Conservation (phyloP, 2,888 invertebrate species). For the Meteorus colon region DNA sequence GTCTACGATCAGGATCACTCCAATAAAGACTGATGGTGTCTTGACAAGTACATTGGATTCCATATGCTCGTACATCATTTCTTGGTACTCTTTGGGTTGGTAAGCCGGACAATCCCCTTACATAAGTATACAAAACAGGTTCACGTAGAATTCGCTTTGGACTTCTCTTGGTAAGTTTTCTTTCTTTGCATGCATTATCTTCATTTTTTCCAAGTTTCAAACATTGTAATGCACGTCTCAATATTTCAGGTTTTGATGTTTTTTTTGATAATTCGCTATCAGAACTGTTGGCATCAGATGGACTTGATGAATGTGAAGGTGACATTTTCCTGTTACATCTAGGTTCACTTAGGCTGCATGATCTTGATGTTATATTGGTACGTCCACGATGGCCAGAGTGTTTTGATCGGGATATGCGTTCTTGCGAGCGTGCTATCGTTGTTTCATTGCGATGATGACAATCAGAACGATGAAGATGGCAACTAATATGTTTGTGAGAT, state of each 20-base stretch:
- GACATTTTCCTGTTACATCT: conserved; percentile 56
- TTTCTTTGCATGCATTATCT: conserved; percentile 73
- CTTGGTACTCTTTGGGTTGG: conserved; percentile 88
- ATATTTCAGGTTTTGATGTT: conserved; percentile 78
- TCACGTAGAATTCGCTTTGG: conserved; percentile 86
- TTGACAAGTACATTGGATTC: conserved; percentile 52
- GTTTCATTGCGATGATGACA: conserved; percentile 57
- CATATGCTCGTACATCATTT: conserved; percentile 64
- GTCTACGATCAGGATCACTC: conserved; percentile 47
- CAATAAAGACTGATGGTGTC: conserved; percentile 59
- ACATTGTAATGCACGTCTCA: conserved; percentile 83
- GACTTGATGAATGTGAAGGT: conserved; percentile 63
- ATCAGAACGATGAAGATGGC: conserved; percentile 48
- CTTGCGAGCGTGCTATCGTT: conserved; percentile 59
- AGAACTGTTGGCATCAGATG: conserved; percentile 73
- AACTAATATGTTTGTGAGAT: too few relatives aligned
- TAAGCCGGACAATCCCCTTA: conserved; percentile 86
- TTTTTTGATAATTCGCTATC: conserved; percentile 75
- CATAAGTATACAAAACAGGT: conserved; percentile 87
- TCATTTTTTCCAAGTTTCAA: conserved; percentile 67
- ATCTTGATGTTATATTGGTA: conserved; percentile 60
- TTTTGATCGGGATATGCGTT: conserved; percentile 57
- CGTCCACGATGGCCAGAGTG: conserved; percentile 55
- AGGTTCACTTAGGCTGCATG: conserved; percentile 62
- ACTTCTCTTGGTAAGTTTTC: conserved; percentile 69